A percentile compares a stretch with the other conserved stretches of the same genome.
Evolutionary conservation across 2,113 vertebrate species (phyloP).

Genomic region (Pseudopodoces humilis): DNA sequence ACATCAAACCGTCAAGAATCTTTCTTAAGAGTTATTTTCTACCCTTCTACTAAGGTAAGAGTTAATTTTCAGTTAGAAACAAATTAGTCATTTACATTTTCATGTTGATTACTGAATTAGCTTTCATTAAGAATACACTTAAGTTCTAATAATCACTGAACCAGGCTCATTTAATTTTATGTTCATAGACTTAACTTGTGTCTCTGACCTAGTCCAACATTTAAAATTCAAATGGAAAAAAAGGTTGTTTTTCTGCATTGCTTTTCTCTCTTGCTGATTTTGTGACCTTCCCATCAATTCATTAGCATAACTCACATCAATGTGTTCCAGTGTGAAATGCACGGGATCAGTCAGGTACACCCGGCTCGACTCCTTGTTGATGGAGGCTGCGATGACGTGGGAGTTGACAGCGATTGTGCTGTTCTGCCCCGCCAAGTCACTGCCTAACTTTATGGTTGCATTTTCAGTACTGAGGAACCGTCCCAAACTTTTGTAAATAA

Average conservation of each 20-base stretch:
- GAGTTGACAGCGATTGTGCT: slow-evolving; percentile 94
- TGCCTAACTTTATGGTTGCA: slow-evolving; percentile 90
- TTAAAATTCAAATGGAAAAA: slow-evolving; percentile 86
- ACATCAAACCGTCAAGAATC: slow-evolving; percentile 8
- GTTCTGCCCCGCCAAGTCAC: slow-evolving; percentile 85
- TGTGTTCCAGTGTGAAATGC: slow-evolving; percentile 95
- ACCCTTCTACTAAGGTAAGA: slow-evolving; percentile 88
- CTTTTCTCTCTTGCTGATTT: slow-evolving; percentile 72
- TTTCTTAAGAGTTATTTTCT: slow-evolving; percentile 56
- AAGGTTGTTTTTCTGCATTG: slow-evolving; percentile 35
- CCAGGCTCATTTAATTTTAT: slow-evolving; percentile 95
- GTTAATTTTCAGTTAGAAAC: slow-evolving; percentile 92
- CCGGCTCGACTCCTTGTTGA: slow-evolving; percentile 98
- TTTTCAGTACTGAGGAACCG: slow-evolving; percentile 97
- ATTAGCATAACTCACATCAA: slow-evolving; percentile 88
- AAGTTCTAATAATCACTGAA: slow-evolving; percentile 90
- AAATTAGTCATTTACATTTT: slow-evolving; percentile 96
- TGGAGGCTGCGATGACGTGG: slow-evolving; percentile 94
- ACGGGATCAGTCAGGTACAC: slow-evolving; percentile 97
- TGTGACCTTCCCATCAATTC: slow-evolving; percentile 71
- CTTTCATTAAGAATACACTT: slow-evolving; percentile 99
- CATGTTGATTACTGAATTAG: slow-evolving; percentile 97
- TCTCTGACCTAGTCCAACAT: slow-evolving; percentile 84
- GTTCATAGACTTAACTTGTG: slow-evolving; percentile 89
- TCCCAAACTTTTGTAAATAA: slow-evolving; percentile 95